Evolutionary conservation across 2,797 vertebrate genomes (phyloP).

Genomic region (Gila robusta): DNA sequence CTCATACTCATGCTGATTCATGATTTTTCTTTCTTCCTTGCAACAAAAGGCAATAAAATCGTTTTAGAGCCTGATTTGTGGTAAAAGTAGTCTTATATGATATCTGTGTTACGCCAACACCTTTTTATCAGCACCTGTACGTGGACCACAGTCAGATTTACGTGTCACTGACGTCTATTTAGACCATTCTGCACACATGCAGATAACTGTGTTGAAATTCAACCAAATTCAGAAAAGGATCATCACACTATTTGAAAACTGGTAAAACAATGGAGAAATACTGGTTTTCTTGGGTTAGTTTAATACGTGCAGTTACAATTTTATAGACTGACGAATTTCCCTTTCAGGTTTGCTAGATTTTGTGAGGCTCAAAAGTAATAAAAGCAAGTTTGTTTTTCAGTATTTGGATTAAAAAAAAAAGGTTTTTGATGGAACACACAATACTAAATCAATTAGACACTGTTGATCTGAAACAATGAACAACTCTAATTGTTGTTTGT

Average conservation of each 20-base stretch:
- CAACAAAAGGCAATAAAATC: conserved; percentile 14
- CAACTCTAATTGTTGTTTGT: neutral
- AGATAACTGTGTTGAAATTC: neutral
- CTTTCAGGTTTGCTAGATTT: neutral
- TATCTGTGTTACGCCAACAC: too few species aligned
- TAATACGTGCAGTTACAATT: neutral
- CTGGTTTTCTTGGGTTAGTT: neutral
- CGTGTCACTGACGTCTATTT: neutral
- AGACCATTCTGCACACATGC: neutral
- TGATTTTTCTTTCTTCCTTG: neutral
- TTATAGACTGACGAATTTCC: neutral
- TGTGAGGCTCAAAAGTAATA: neutral
- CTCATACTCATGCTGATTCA: neutral
- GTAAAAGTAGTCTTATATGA: neutral
- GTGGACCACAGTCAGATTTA: neutral
- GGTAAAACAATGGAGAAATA: neutral
- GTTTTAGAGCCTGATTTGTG: neutral
- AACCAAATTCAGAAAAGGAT: neutral
- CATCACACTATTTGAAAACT: neutral
- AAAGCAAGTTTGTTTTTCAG: neutral
- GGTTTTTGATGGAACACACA: neutral
- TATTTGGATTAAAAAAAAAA: too few species aligned
- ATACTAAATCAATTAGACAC: neutral
- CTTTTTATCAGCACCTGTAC: neutral
- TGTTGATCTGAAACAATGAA: too few species aligned